phyloP scores from a whole-genome alignment of 2,113 vertebrate genomes.

The Channa argus region DNA sequence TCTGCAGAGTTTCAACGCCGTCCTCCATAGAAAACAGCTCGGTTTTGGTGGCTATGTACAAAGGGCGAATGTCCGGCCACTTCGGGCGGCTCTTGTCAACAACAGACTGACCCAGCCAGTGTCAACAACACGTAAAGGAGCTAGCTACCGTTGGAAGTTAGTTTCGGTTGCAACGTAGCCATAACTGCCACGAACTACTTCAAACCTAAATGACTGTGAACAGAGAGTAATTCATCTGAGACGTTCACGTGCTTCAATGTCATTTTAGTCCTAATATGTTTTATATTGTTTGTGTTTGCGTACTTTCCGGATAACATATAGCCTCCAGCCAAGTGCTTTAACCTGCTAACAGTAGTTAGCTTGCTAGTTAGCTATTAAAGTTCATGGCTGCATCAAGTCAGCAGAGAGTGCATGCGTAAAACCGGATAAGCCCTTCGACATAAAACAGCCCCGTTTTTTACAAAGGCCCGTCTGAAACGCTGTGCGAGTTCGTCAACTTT shows the following conservation, averaged over 20 bases:
- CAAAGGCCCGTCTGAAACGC: accelerated
- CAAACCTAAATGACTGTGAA: background rate
- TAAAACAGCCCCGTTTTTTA: background rate
- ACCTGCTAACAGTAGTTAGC: constrained; percentile 58
- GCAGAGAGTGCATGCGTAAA: accelerated
- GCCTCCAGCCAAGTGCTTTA: constrained; percentile 10
- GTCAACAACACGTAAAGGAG: constrained; percentile 32
- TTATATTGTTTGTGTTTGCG: too few relatives aligned
- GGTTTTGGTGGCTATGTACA: too few relatives aligned
- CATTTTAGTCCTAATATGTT: accelerated
- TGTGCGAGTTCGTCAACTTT: background rate
- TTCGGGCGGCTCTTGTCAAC: background rate
- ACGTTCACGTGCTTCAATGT: too few relatives aligned
- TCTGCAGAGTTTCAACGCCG: too few relatives aligned
- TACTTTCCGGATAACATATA: background rate
- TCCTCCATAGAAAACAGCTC: background rate
- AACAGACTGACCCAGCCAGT: background rate
- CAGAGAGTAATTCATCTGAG: background rate
- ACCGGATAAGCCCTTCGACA: constrained; percentile 6
- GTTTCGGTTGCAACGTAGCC: constrained; percentile 26
- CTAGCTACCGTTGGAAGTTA: background rate
- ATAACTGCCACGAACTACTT: background rate
- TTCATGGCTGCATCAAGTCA: constrained; percentile 42
- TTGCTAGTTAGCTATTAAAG: constrained; percentile 67
- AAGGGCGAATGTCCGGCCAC: accelerated